Conservation (phyloP, 2,113 vertebrate species). For the Sterrhoptilus dennistouni region DNA sequence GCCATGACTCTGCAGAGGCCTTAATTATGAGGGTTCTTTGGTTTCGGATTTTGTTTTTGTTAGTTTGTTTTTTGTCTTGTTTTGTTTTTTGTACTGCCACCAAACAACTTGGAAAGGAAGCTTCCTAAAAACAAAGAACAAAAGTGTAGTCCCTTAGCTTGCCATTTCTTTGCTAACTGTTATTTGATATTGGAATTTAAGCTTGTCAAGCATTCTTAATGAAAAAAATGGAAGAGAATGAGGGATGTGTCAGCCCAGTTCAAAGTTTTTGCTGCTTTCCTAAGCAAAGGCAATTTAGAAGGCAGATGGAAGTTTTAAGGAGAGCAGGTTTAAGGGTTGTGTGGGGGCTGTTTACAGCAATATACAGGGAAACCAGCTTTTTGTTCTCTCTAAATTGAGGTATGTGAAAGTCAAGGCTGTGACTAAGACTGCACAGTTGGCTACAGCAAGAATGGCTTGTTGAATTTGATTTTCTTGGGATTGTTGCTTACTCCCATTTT, state of each 20-base stretch:
- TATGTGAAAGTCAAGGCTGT: not conserved
- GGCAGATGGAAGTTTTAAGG: not conserved
- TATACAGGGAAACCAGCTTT: not conserved
- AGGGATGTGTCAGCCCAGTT: not conserved
- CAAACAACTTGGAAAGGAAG: not conserved
- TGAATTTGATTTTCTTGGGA: not conserved
- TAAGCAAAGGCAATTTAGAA: not conserved
- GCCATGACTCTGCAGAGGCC: not conserved
- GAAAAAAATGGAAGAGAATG: not conserved
- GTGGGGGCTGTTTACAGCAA: not conserved
- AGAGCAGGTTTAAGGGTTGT: not conserved
- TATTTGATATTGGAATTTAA: conserved; percentile 11
- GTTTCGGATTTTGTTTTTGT: not conserved
- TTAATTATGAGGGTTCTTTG: not conserved
- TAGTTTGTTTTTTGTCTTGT: not conserved
- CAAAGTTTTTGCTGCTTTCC: not conserved
- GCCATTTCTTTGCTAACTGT: not conserved
- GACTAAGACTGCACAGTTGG: not conserved
- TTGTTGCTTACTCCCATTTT: not conserved
- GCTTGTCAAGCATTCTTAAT: conserved; percentile 2
- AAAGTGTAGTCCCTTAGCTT: not conserved
- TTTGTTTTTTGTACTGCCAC: not conserved
- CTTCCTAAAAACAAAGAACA: not conserved
- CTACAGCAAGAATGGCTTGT: not conserved
- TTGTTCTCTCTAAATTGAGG: not conserved